A percentile compares a stretch with the other conserved stretches of the same genome.
phyloP scores from a whole-genome alignment of 2,797 vertebrate species.

The Lates japonicus region DNA sequence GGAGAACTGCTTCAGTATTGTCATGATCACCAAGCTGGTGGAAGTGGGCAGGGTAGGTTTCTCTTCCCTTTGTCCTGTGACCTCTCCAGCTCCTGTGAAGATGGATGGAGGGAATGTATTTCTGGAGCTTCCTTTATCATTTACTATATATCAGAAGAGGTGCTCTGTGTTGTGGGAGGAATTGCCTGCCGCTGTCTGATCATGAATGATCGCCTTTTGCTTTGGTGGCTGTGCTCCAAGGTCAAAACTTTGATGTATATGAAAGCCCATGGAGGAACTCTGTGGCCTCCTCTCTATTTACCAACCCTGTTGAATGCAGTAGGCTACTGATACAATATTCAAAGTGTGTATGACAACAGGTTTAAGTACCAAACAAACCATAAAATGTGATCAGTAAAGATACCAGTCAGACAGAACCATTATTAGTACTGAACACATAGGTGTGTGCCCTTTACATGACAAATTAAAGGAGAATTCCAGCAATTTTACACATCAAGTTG shows the following conservation, averaged over 20 bases:
- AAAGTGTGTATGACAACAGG: not conserved
- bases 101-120: slow-evolving; percentile 64
- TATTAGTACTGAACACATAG: not conserved
- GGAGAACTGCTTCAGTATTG: slow-evolving; percentile 97
- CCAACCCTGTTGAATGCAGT: not conserved
- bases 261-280: slow-evolving; percentile 31
- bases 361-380: not conserved
- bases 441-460: not conserved
- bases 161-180: slow-evolving; percentile 40
- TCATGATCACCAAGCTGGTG: slow-evolving; percentile 98
- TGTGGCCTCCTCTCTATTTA: slow-evolving; percentile 1
- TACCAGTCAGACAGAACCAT: not conserved
- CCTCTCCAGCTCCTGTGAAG: slow-evolving; percentile 54
- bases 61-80: slow-evolving; percentile 60
- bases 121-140: slow-evolving; percentile 59
- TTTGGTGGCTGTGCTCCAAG: slow-evolving; percentile 63
- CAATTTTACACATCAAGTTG: not conserved
- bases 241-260: slow-evolving; percentile 70
- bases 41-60: slow-evolving; percentile 96
- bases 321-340: not conserved
- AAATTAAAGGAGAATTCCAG: not conserved
- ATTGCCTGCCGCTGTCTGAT: slow-evolving; percentile 54
- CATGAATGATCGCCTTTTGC: slow-evolving; percentile 66
- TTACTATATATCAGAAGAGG: slow-evolving; percentile 53
- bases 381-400: not conserved